Evolutionary conservation across 2,113 vertebrate genomes (phyloP).

Genomic region (Embiotoca jacksoni): DNA sequence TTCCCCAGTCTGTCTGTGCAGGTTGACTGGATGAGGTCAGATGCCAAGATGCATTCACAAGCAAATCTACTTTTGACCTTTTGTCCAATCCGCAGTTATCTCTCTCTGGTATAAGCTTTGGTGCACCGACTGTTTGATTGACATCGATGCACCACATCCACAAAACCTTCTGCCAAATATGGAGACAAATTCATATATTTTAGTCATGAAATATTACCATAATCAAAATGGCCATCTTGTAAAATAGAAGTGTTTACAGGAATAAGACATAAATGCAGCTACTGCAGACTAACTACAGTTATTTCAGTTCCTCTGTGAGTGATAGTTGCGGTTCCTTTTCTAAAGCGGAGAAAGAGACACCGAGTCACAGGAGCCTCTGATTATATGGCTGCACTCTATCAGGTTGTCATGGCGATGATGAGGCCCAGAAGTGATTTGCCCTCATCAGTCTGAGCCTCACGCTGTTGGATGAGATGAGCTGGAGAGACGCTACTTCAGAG

Average conservation of each 20-base stretch:
- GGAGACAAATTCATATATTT: no score
- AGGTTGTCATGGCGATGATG: conserved; percentile 55
- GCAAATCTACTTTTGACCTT: no score
- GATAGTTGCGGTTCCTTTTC: conserved; percentile 28
- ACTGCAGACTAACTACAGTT: not conserved
- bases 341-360: conserved; percentile 2
- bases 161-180: no score
- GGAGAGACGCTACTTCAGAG: not conserved
- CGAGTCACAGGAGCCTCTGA: not conserved
- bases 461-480: conserved; percentile 47
- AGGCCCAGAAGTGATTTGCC: conserved; percentile 36
- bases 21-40: no score
- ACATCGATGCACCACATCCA: no score
- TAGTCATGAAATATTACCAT: no score
- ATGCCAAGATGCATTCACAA: no score
- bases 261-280: no score
- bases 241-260: not conserved
- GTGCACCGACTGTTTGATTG: no score
- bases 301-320: conserved; percentile 6
- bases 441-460: conserved; percentile 9
- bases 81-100: no score
- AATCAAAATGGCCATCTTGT: not conserved
- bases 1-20: no score
- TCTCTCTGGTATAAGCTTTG: no score
- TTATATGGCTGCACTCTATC: conserved; percentile 4